Percentiles rank a stretch among this genome's conserved stretches.
These are phyloP conservation scores for Ictidomys tridecemlineatus DNA, from an alignment of 2,113 vertebrate genomes.

Conservation along the genomic window DNA sequence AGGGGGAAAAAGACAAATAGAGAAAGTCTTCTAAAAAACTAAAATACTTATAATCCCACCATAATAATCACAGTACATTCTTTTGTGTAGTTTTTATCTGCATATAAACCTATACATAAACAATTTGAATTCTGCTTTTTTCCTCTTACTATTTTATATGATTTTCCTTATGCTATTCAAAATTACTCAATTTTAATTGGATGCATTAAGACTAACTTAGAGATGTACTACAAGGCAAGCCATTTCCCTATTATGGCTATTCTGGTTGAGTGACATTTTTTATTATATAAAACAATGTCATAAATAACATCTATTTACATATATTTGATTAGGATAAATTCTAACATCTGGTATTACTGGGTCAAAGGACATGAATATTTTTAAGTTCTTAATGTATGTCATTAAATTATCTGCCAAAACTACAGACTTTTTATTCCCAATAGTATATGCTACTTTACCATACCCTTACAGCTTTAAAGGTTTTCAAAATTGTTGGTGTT, in stretches of 20 bases:
- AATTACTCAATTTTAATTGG: conserved; percentile 13
- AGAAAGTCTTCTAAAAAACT: neutral
- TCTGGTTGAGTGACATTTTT: neutral
- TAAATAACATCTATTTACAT: neutral
- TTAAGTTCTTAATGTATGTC: neutral
- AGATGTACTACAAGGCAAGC: neutral
- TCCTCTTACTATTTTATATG: neutral
- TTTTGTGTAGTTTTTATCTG: neutral
- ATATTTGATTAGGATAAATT: neutral
- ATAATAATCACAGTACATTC: neutral
- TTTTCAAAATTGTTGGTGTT: neutral
- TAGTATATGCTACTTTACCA: neutral
- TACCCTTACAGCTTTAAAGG: neutral
- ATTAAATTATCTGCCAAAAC: conserved; percentile 49
- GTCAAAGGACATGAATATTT: conserved; percentile 48
- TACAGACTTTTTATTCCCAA: conserved; percentile 47
- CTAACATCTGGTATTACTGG: neutral
- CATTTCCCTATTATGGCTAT: neutral
- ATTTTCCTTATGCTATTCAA: conserved; percentile 32
- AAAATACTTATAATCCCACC: neutral
- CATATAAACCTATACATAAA: neutral
- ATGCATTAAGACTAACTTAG: conserved; percentile 22
- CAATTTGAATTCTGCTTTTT: neutral
- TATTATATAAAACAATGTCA: neutral
- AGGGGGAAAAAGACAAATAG: conserved; percentile 1